Percentiles rank a stretch among this genome's conserved stretches.
Conservation (phyloP, 1,140 invertebrate species). For the Colletes latitarsis region DNA sequence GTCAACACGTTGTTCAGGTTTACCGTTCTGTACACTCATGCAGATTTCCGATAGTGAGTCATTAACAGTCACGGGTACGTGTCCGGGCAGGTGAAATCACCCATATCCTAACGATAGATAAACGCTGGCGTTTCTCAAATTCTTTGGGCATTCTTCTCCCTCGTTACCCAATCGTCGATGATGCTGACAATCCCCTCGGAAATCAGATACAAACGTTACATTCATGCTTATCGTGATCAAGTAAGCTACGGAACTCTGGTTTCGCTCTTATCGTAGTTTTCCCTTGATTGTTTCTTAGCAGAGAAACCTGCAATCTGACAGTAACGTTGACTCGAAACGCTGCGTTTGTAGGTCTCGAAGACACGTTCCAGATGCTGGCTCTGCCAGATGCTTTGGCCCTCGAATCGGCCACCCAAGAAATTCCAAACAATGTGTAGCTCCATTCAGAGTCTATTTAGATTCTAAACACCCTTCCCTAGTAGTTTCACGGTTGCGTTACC, state of each 20-base stretch:
- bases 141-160: slow-evolving; percentile 24
- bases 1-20: not conserved
- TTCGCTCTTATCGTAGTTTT: too few species aligned
- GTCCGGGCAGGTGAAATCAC: slow-evolving; percentile 55
- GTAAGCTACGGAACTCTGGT: not conserved
- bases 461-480: too few species aligned
- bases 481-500: too few species aligned
- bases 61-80: slow-evolving; percentile 8
- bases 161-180: not conserved
- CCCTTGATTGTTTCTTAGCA: not conserved
- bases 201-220: not conserved
- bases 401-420: too few species aligned
- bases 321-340: too few species aligned
- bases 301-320: too few species aligned
- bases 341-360: too few species aligned
- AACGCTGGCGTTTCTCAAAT: slow-evolving; percentile 14
- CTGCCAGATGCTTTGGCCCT: too few species aligned
- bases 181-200: not conserved
- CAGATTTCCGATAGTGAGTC: slow-evolving; percentile 57
- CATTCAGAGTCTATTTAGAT: too few species aligned
- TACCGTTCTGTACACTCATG: slow-evolving; percentile 26
- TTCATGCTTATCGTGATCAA: not conserved
- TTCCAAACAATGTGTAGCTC: too few species aligned
- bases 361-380: too few species aligned
- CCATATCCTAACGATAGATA: not conserved